Conservation (phyloP, 2,888 invertebrate species). For the Biston stratarius region DNA sequence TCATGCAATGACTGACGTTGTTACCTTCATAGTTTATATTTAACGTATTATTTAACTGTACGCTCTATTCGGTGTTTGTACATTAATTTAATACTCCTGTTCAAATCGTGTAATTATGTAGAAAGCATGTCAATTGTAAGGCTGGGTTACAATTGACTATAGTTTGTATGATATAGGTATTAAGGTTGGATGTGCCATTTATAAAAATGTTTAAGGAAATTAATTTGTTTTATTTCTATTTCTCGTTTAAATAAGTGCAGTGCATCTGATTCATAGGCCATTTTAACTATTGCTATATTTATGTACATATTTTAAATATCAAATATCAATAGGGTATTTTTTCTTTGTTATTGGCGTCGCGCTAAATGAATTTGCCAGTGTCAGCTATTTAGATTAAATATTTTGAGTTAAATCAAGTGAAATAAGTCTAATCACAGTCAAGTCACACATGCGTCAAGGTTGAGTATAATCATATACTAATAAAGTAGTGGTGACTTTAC, state of each 20-base stretch:
- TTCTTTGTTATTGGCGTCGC: too few relatives aligned
- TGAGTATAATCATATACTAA: too few relatives aligned
- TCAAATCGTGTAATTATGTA: slow-evolving; percentile 48
- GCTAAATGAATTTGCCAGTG: too few relatives aligned
- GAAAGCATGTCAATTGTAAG: slow-evolving; percentile 74
- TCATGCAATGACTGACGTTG: slow-evolving; percentile 66
- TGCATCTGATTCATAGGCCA: too few relatives aligned
- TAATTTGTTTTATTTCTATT: slow-evolving; percentile 32
- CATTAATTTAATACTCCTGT: slow-evolving; percentile 65
- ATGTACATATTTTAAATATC: too few relatives aligned
- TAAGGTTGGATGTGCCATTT: slow-evolving; percentile 73
- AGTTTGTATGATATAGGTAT: slow-evolving; percentile 63
- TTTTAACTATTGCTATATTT: too few relatives aligned
- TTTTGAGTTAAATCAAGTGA: too few relatives aligned
- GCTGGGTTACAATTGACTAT: slow-evolving; percentile 82
- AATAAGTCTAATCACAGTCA: too few relatives aligned
- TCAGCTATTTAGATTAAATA: too few relatives aligned
- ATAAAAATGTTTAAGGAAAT: slow-evolving; percentile 45
- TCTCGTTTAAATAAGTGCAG: background rate
- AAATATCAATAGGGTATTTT: too few relatives aligned
- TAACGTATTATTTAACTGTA: slow-evolving; percentile 43
- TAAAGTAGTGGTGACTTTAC: too few relatives aligned
- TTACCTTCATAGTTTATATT: slow-evolving; percentile 43
- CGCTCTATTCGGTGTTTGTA: slow-evolving; percentile 43
- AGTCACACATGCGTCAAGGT: too few relatives aligned